Base-by-base conservation (phyloP, 2,797 vertebrate genomes). In the Gymnoscopelus braueri region DNA sequence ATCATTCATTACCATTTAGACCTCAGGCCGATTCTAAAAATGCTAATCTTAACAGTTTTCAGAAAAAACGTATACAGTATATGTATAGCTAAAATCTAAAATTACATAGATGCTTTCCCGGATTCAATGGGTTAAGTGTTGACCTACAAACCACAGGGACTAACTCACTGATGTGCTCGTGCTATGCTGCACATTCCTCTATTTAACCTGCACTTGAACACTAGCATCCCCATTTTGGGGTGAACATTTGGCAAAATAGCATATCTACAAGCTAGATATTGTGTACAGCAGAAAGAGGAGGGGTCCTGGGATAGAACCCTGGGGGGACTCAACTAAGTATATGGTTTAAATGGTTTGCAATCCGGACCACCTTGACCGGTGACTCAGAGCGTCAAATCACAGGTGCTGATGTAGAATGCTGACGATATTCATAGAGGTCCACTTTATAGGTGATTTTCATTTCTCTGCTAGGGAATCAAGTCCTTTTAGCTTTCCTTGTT, bases 371-470 rank as follows among this genome's bases (percentile, higher is more conserved):
- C 44, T 72, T 77, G 66, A 74, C 77, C 65, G 57, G 11, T 67
- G 62, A 66, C 68, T 74, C 65, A 70, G 14, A 70, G 15, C 26
- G 26, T 3, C 69, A 14, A 80, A 62, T 49, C 55, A 13, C 60
- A 57, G 13, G 54, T 3, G 1, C 52, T 79, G 48, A 24, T 50
- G 63, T 63, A 3, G 68, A 67, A 63, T 72, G 77, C 60, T 60
- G 48, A 15, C 84, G 78, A 79, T 87, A 88, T 91, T 87, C 84
- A 90, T 72, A 29, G 75, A 70, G 67, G 51, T 86, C 80, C 82
- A 29, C 65, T 75, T 70, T 67, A 61, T 50, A 62, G 67, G 57
- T 64, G 62, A 24, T 77, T 57, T 51, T 79, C 19, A 79, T 86
- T 84, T 86, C 60, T 75, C 70, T 63, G 61, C 57, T 60, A n/a